Evolutionary conservation across 2,888 invertebrate species (phyloP).

Genomic region (Pyrocoelia pectoralis): DNA sequence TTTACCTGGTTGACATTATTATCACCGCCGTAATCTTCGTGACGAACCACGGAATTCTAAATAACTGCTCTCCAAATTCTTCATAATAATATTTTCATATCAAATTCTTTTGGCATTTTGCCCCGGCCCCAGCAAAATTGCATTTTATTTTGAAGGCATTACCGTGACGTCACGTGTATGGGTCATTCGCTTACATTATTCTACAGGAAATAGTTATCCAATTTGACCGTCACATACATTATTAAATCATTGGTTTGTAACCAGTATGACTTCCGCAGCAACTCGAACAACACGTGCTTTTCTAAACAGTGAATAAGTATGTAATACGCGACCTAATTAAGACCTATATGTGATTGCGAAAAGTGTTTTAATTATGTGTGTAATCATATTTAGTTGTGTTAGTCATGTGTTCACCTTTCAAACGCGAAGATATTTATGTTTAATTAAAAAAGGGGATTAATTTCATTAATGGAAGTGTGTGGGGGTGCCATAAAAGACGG

Average conservation of each 20-base stretch:
- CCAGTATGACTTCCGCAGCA: constrained; percentile 29
- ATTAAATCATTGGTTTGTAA: constrained; percentile 28
- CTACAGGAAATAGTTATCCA: constrained; percentile 31
- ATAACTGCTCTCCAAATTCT: no score
- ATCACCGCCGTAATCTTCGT: no score
- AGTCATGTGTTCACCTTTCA: not conserved
- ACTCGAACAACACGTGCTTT: constrained; percentile 24
- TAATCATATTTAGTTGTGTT: not conserved
- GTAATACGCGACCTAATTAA: constrained; percentile 1
- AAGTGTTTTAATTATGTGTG: not conserved
- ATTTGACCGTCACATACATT: constrained; percentile 29
- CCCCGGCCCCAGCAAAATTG: not conserved
- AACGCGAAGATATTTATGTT: not conserved
- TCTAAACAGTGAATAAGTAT: not conserved
- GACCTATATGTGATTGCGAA: not conserved
- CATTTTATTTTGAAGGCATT: constrained; percentile 8
- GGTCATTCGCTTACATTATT: constrained; percentile 29
- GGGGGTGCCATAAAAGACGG: not conserved
- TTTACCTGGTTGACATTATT: no score
- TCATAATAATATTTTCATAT: not conserved
- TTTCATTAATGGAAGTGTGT: not conserved
- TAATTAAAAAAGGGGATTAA: constrained; percentile 4
- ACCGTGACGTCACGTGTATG: constrained; percentile 18
- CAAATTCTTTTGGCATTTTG: not conserved
- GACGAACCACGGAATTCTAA: no score